Conservation (phyloP, 2,113 vertebrate species). For the Hippocampus zosterae region DNA sequence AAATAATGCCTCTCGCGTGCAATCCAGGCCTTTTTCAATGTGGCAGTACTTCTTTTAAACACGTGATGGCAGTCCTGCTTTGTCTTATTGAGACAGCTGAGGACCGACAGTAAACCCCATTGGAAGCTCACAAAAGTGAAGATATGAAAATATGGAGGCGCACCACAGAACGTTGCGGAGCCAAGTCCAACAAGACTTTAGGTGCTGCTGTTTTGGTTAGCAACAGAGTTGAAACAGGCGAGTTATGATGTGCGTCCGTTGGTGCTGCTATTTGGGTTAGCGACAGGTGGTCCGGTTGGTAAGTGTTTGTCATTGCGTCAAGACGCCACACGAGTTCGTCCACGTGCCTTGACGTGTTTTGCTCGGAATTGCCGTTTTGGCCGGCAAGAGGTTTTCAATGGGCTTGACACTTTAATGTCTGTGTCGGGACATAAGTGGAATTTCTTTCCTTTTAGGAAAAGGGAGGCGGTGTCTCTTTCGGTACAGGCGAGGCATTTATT, state of each 20-base stretch:
- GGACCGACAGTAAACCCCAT: background rate
- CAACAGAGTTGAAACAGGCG: too few relatives aligned
- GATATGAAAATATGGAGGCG: too few relatives aligned
- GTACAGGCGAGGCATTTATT: background rate
- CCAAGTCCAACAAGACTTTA: background rate
- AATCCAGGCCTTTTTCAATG: background rate
- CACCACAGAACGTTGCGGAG: too few relatives aligned
- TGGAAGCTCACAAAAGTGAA: background rate
- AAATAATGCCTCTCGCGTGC: background rate
- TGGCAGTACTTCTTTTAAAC: constrained; percentile 44
- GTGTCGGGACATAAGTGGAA: background rate
- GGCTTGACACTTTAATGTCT: background rate
- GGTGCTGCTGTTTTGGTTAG: background rate
- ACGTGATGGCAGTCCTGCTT: constrained; percentile 48
- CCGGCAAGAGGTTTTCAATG: too few relatives aligned
- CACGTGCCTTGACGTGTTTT: too few relatives aligned
- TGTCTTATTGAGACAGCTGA: constrained; percentile 12
- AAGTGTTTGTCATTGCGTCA: too few relatives aligned
- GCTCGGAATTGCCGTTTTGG: too few relatives aligned
- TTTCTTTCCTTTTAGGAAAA: background rate
- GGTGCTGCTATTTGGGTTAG: too few relatives aligned
- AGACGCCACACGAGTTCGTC: too few relatives aligned
- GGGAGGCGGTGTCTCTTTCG: background rate
- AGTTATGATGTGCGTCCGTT: too few relatives aligned
- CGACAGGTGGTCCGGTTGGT: too few relatives aligned